A percentile compares a stretch with the other conserved stretches of the same genome.
Conservation (phyloP, 2,888 invertebrate species). For the Rhogogaster chlorosoma region DNA sequence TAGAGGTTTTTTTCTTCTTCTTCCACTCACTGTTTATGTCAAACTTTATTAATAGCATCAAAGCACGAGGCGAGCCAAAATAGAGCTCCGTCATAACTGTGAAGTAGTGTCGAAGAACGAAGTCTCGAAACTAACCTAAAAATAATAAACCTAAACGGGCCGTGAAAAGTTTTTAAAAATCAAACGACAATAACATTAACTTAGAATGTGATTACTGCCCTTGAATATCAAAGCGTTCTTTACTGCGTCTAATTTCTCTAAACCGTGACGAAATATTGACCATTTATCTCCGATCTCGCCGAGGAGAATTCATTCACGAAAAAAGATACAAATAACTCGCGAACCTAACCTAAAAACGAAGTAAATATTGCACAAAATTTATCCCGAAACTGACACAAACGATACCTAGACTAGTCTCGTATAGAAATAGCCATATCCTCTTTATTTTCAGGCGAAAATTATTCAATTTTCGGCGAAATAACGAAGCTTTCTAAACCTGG, state of each 20-base stretch:
- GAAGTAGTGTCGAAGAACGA: neutral
- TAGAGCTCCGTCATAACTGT: conserved; percentile 33
- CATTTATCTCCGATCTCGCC: neutral
- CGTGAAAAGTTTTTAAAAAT: neutral
- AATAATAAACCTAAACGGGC: neutral
- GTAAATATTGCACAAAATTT: neutral
- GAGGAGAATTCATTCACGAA: neutral
- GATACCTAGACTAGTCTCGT: no score
- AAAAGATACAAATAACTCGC: neutral
- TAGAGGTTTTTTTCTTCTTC: conserved; percentile 4
- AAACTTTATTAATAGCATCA: conserved; percentile 62
- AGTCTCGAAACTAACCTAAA: neutral
- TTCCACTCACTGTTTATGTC: conserved; percentile 58
- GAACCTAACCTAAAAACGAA: neutral
- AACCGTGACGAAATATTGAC: neutral
- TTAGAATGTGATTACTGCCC: neutral
- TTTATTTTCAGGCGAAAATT: neutral
- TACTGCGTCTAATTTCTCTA: neutral
- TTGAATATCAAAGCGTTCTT: neutral
- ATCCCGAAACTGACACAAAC: neutral
- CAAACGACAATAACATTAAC: neutral
- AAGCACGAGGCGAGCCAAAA: conserved; percentile 43
- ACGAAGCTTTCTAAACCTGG: no score
- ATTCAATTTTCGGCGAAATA: no score
- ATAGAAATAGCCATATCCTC: neutral